Evolutionary conservation across 2,797 vertebrate genomes (phyloP), one percentile per base, ranked within the genome.

Genomic region (Acanthis flammea): DNA sequence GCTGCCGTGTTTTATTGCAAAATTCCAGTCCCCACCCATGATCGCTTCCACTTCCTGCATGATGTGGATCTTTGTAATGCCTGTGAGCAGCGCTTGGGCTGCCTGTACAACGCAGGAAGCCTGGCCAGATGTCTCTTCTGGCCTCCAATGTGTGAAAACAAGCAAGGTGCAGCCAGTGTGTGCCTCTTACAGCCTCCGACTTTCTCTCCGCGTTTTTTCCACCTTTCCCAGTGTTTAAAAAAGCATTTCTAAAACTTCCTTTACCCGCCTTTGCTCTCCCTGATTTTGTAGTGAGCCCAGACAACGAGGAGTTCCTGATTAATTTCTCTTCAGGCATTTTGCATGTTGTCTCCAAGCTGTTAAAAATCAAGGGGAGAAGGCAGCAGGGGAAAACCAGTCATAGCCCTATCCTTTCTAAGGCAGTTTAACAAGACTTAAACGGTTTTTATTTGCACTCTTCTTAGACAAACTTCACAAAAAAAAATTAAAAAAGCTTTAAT

Each of bases 181-280:
- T 51, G 41, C 42, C 6, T 88, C 10, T 6, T 44, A 3, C 22
- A 22, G 7, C 2, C 24, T 48, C 31, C 3, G 35, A 4, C 57
- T 70, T 68, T 30, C 6, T 74, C 35, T 48, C 9, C 31, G 74
- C 16, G 3, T 3, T 66, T 67, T 47, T 41, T 18, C 12, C 28
- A 12, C 1, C 0, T 31, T 71, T 87, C 7, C 15, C 11, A 30
- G 3, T 19, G 24, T 51, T 66, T 68, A 51, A 68, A 54, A 51
- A 61, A 68, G 30, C 12, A 21, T 31, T 27, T 28, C 12, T 57
- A 41, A 75, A 81, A 21, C 3, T 1, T 68, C 5, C 25, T 73
- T 79, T 12, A 12, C 7, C 6, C 9, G 3, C 0, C 1, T 4
- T 31, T 3, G 1, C 8, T 24, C 10, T 60, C 24, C 3, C 5